phyloP scores from a whole-genome alignment of 35 echinoderm and acorn worm species.

The Lytechinus variegatus region DNA sequence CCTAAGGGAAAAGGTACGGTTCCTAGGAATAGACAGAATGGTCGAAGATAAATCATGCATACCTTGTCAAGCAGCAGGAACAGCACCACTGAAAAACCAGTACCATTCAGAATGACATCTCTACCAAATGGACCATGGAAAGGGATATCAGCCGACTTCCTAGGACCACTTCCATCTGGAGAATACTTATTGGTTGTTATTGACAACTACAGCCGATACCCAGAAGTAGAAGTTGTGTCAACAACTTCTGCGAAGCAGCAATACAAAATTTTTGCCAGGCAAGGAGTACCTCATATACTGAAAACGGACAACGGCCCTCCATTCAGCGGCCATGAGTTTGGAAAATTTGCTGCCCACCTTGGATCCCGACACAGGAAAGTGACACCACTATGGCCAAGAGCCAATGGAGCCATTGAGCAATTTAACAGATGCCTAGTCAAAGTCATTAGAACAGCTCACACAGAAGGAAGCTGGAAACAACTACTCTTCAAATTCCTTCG shows the following conservation, averaged over 20 bases:
- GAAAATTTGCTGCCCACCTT: slow-evolving; percentile 29
- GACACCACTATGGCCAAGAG: too few species aligned
- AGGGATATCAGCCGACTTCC: slow-evolving; percentile 53
- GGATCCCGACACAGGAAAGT: too few species aligned
- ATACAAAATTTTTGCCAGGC: slow-evolving; percentile 63
- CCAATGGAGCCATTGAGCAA: too few species aligned
- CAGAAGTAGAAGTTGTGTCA: slow-evolving; percentile 63
- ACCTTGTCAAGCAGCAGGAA: slow-evolving; percentile 59
- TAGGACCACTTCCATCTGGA: slow-evolving; percentile 50
- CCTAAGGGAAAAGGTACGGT: slow-evolving; percentile 58
- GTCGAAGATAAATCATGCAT: slow-evolving; percentile 63
- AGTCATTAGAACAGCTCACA: too few species aligned
- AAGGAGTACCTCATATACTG: slow-evolving; percentile 55
- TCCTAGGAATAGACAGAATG: slow-evolving; percentile 57
- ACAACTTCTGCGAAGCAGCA: slow-evolving; percentile 68
- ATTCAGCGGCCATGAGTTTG: slow-evolving; percentile 58
- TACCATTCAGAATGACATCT: slow-evolving; percentile 49
- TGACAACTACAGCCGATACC: slow-evolving; percentile 75
- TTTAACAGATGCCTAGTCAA: too few species aligned
- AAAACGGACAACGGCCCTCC: slow-evolving; percentile 71
- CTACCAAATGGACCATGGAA: slow-evolving; percentile 26
- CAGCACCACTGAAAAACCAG: slow-evolving; percentile 5
- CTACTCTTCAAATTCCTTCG: too few species aligned
- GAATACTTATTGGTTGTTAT: slow-evolving; percentile 71
- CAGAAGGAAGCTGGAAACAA: neutral